Conservation (phyloP, 2,888 invertebrate species). For the Drosophila meridionalis region DNA sequence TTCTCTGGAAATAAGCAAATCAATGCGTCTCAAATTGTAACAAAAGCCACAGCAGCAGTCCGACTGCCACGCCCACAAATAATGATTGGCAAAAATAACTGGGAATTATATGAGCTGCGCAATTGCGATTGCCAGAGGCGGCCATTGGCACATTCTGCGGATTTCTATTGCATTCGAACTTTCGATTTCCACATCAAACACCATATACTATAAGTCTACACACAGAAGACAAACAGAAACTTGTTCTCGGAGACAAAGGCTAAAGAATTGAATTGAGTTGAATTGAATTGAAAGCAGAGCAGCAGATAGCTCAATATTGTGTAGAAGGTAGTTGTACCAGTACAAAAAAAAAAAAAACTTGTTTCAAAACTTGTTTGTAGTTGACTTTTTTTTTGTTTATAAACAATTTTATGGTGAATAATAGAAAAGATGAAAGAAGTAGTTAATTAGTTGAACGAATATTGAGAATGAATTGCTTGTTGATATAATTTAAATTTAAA, state of each 20-base stretch:
- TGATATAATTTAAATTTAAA: not conserved
- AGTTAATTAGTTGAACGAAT: not conserved
- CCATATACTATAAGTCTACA: not conserved
- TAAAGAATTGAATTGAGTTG: constrained; percentile 5
- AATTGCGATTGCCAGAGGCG: constrained; percentile 46
- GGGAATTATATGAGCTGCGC: constrained; percentile 19
- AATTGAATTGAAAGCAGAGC: constrained; percentile 28
- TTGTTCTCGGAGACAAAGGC: constrained; percentile 35
- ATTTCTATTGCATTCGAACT: constrained; percentile 41
- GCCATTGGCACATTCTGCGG: constrained; percentile 44
- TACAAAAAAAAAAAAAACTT: constrained; percentile 6
- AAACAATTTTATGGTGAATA: not conserved
- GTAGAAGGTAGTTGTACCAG: constrained; percentile 26
- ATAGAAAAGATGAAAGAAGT: constrained; percentile 10
- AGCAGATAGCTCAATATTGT: constrained; percentile 33
- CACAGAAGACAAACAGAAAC: constrained; percentile 30
- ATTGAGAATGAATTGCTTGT: not conserved
- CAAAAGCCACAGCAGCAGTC: constrained; percentile 25
- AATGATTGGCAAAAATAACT: constrained; percentile 50
- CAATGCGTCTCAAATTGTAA: constrained; percentile 31
- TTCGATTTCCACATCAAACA: constrained; percentile 61
- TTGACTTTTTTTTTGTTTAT: not conserved
- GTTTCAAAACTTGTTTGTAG: constrained; percentile 1
- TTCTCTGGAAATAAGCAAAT: constrained; percentile 42
- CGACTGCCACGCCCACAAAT: constrained; percentile 49